A percentile compares a stretch with the other conserved stretches of the same genome.
phyloP scores from a whole-genome alignment of 1,140 invertebrate species.

The Pseudoatta argentina region DNA sequence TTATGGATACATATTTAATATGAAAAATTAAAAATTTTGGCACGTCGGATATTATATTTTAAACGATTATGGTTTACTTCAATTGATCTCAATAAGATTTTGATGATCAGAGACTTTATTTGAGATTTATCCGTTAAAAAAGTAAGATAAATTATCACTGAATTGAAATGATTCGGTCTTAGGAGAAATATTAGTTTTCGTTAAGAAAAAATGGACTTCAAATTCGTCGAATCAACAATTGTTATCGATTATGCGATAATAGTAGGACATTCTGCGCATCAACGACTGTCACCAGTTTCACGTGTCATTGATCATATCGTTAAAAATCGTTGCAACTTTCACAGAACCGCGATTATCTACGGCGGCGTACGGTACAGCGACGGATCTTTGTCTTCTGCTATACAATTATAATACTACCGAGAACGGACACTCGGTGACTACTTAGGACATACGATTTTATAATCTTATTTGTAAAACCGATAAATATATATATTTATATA shows the following conservation, averaged over 20 bases:
- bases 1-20: neutral
- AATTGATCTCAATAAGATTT: constrained; percentile 2
- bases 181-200: neutral
- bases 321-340: constrained; percentile 42
- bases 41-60: neutral
- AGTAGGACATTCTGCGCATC: neutral
- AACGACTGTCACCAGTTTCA: constrained; percentile 11
- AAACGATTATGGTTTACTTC: neutral
- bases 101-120: neutral
- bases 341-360: constrained; percentile 4
- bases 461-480: constrained; percentile 35
- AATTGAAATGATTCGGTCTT: neutral
- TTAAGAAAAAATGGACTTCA: neutral
- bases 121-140: neutral
- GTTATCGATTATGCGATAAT: neutral
- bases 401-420: constrained; percentile 49
- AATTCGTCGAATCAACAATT: neutral
- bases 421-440: constrained; percentile 53
- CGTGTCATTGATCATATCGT: constrained; percentile 10
- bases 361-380: constrained; percentile 11
- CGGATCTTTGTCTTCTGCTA: constrained; percentile 30
- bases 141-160: neutral
- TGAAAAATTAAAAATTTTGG: neutral
- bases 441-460: constrained; percentile 53
- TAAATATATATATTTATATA: constrained; percentile 63